Evolutionary conservation across 2,797 vertebrate species (phyloP).

Genomic region (Tokudaia tokunoshimensis): DNA sequence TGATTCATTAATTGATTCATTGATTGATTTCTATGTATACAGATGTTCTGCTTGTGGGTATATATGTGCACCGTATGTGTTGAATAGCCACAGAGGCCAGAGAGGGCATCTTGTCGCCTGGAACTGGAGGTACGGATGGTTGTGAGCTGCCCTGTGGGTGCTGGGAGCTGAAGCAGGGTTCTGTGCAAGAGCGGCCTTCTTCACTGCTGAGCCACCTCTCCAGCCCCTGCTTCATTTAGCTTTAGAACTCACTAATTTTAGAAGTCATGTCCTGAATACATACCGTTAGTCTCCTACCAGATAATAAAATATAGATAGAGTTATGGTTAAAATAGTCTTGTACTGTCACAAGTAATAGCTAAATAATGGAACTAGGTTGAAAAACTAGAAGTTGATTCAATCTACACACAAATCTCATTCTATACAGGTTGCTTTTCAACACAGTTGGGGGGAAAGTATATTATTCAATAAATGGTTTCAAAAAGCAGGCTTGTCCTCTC

Average conservation of each 20-base stretch:
- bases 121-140: not conserved
- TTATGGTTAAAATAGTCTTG: conserved; percentile 12
- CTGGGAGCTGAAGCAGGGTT: not conserved
- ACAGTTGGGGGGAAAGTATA: not conserved
- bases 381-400: not conserved
- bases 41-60: too few species aligned
- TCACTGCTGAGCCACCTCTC: not conserved
- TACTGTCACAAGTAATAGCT: not conserved
- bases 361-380: not conserved
- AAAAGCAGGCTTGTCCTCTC: not conserved
- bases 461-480: conserved; percentile 2
- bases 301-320: conserved; percentile 27
- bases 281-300: not conserved
- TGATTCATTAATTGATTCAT: too few species aligned
- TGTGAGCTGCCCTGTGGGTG: not conserved
- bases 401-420: not conserved
- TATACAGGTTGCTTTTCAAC: not conserved
- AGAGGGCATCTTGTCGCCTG: not conserved
- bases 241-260: conserved; percentile 3
- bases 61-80: too few species aligned
- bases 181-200: not conserved
- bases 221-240: not conserved
- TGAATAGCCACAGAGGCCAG: not conserved
- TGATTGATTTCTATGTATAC: not conserved
- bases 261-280: not conserved